Base-by-base conservation (phyloP, 2,888 invertebrate genomes). In the Agonopterix subpropinquella region DNA sequence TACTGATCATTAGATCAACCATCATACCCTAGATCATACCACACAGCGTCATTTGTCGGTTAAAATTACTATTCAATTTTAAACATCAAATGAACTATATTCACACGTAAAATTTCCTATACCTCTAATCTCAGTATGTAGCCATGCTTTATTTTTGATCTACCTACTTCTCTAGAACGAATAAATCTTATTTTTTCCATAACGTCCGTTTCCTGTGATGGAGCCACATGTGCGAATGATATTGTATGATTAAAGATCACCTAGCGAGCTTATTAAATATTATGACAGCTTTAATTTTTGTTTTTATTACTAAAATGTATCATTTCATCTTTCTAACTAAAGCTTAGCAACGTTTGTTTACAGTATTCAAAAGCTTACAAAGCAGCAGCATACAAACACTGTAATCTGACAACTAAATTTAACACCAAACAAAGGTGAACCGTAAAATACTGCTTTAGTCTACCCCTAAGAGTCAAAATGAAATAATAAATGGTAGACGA, bases 401-500 rank as follows among this genome's bases (percentile, higher is more conserved):
- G 54, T 66, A 68, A 70, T 64, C 64, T 53, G 60, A 61, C 63
- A 61, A 51, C 52, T 54, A 54, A 63, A 61, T 58, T 57, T 56
- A 59, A 66, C 47, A 57, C 53, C 58, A 55, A 59, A 68, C 67
- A 68, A 68, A 70, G 56, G 61, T 49, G 50, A 43, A 55, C 45
- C 51, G 57, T 59, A 65, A 61, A 62, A 64, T 28, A 63, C 59
- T 51, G 53, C 53, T 58, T 62, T 56, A 57, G 59, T 62, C 59
- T 59, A 57, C 54, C 62, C 59, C 59, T 58, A 57, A 54, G 58
- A 61, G 59, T 62, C 57, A 64, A 63, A 73, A 66, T 62, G 60
- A 65, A 70, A 73, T 68, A 71, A 70, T 76, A 73, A 77, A 73
- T 73, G 63, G 74, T 73, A 65, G 67, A 62, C 61, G 65, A 75